Evolutionary conservation across 2,113 vertebrate species (phyloP), one percentile per base, ranked within the genome.

Genomic region (Lepus europaeus): DNA sequence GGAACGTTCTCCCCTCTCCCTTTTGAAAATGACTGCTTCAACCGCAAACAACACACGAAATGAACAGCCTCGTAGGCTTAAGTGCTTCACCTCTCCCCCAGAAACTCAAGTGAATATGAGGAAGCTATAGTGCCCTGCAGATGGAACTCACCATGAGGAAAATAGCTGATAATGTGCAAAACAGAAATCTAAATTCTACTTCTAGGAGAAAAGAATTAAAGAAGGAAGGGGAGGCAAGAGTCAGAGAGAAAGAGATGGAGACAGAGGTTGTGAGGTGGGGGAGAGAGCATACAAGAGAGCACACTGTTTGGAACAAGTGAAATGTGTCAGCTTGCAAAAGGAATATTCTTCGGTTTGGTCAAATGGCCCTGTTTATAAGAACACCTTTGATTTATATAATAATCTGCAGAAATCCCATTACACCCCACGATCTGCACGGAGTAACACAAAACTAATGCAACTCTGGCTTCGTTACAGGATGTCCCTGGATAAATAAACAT

Each of bases 401-500:
- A 93, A 95, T 97, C 90, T 87, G 49, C 2, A 97, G 95, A 95
- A 96, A 93, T 66, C 89, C 69, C 96, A 96, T 70, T 91, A 96
- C 90, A 96, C 90, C 90, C 53, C 63, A 39, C 89, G 97, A 51
- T 97, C 97, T 97, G 90, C 33, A 96, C 94, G 66, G 95, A 97
- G 89, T 83, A 97, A 95, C 96, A 74, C 82, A 92, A 23, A 61
- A 96, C 61, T 19, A 70, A 36, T 91, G 93, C 95, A 98, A 97
- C 83, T 91, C 97, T 96, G 97, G 97, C 97, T 98, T 98, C 96
- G 97, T 98, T 98, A 98, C 85, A 96, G 36, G 91, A 96, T 88
- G 91, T 98, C 98, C 98, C 98, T 97, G 16, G 97, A 98, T 97
- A 98, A 98, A 98, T 98, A 97, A 98, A 98, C 56, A 97, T 97